Evolutionary conservation across 2,797 vertebrate species (phyloP).

Genomic region (Hemibagrus guttatus): DNA sequence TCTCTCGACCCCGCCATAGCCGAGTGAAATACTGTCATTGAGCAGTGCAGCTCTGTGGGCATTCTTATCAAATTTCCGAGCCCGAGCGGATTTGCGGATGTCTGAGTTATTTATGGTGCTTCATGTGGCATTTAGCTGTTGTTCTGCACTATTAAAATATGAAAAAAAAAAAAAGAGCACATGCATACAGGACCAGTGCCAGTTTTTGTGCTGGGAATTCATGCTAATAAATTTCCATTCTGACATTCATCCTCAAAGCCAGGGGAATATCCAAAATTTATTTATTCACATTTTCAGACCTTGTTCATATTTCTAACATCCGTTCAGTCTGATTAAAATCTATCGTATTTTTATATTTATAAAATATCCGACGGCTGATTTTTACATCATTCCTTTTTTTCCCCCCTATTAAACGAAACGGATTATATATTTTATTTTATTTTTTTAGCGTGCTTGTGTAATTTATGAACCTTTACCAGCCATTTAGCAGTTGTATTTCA

Average conservation of each 20-base stretch:
- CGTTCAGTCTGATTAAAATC: neutral
- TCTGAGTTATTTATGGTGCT: conserved; percentile 46
- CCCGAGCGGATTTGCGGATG: conserved; percentile 13
- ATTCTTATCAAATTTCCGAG: conserved; percentile 42
- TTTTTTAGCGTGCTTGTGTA: neutral
- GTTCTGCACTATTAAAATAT: conserved; percentile 12
- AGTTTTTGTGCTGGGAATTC: neutral
- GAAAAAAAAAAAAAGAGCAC: neutral
- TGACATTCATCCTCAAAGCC: neutral
- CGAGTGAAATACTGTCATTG: conserved; percentile 45
- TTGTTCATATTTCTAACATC: neutral
- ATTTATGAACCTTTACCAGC: neutral
- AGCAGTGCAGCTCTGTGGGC: conserved; percentile 24
- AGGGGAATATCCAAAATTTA: neutral
- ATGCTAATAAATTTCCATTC: conserved; percentile 13
- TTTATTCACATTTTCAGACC: neutral
- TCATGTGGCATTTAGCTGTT: conserved; percentile 21
- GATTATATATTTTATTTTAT: neutral
- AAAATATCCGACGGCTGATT: neutral
- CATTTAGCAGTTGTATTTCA: neutral
- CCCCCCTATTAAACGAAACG: neutral
- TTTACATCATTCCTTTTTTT: neutral
- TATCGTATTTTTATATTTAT: neutral
- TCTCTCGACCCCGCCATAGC: conserved; percentile 9
- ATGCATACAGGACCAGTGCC: neutral